phyloP scores from a whole-genome alignment of 2,888 invertebrate genomes.

The Eristalis intricaria region DNA sequence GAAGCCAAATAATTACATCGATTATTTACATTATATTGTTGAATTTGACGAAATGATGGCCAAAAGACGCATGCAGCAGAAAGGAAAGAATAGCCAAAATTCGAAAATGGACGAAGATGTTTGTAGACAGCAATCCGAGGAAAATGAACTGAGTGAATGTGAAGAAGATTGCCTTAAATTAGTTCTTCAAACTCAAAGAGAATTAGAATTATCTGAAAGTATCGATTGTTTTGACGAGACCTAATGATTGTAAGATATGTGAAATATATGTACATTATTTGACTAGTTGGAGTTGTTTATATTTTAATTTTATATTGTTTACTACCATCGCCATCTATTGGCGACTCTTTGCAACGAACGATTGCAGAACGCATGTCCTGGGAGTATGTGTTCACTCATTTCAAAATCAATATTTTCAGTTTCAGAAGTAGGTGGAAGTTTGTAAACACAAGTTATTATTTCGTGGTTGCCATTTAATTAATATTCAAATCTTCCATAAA shows the following conservation, averaged over 20 bases:
- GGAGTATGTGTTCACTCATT: not conserved
- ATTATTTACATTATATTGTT: slow-evolving; percentile 82
- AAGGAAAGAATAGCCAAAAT: not conserved
- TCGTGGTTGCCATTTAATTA: not conserved
- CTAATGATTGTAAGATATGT: not conserved
- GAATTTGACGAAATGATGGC: slow-evolving; percentile 81
- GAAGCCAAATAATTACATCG: slow-evolving; percentile 82
- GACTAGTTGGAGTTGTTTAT: not conserved
- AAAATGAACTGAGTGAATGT: not conserved
- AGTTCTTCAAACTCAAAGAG: slow-evolving; percentile 74
- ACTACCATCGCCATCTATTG: not conserved
- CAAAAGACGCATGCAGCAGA: slow-evolving; percentile 53
- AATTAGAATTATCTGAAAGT: slow-evolving; percentile 71
- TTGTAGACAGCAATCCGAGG: not conserved
- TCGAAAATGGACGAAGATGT: slow-evolving; percentile 56
- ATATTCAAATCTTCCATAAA: slow-evolving; percentile 22
- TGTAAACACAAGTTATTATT: slow-evolving; percentile 49
- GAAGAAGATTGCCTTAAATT: slow-evolving; percentile 69
- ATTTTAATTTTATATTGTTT: no score
- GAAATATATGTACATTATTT: not conserved
- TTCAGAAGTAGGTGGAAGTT: slow-evolving; percentile 58
- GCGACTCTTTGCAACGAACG: not conserved
- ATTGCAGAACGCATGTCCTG: slow-evolving; percentile 17
- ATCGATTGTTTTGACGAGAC: not conserved
- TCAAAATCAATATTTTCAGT: slow-evolving; percentile 58